A percentile compares a stretch with the other conserved stretches of the same genome.
Conservation (phyloP, 2,797 vertebrate genomes). For the Sciurus vulgaris region DNA sequence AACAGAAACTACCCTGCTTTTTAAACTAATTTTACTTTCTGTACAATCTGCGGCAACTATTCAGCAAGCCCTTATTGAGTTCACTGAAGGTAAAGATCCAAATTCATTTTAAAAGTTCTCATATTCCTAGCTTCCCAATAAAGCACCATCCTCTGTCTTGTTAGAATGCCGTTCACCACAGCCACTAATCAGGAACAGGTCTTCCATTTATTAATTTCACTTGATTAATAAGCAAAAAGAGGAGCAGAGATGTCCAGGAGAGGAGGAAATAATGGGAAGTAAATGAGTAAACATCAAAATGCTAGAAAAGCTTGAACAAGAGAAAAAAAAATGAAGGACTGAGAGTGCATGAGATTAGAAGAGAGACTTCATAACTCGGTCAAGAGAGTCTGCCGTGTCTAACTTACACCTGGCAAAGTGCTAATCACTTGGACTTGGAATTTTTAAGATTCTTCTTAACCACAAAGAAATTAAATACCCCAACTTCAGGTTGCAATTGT, state of each 20-base stretch:
- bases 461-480: not conserved
- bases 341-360: not conserved
- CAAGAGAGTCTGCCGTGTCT: not conserved
- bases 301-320: not conserved
- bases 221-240: not conserved
- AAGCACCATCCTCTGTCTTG: not conserved
- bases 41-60: not conserved
- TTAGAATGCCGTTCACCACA: not conserved
- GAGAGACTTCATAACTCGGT: not conserved
- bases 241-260: not conserved
- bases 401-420: not conserved
- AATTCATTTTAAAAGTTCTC: slow-evolving; percentile 48
- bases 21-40: not conserved
- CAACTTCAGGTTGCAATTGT: not conserved
- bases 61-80: not conserved
- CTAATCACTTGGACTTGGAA: not conserved
- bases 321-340: not conserved
- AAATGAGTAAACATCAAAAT: slow-evolving; percentile 11
- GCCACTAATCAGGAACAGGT: not conserved
- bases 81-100: not conserved
- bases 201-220: slow-evolving; percentile 36
- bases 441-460: not conserved
- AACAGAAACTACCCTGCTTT: not conserved
- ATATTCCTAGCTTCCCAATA: not conserved
- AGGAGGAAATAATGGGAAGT: not conserved